Base-by-base conservation (phyloP, 2,797 vertebrate genomes). In the Chloroceryle amazona region DNA sequence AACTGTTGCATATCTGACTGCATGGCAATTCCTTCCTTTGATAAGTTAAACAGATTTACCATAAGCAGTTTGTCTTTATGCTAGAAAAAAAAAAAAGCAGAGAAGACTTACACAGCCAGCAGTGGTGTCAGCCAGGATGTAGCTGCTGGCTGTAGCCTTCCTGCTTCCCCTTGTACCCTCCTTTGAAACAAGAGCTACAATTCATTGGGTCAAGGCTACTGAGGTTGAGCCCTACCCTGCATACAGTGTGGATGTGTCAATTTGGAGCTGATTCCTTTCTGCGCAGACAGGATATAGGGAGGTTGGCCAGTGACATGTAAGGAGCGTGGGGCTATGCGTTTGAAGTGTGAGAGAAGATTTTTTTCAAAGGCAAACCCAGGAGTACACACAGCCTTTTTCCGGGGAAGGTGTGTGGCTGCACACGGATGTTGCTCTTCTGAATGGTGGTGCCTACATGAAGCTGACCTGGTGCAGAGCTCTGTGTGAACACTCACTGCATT, bases 241-340 rank as follows among this genome's bases (percentile, higher is more conserved):
- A 2, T 11, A 7, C 33, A 14, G 9, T 4, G 9, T 29, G 42
- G 23, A 21, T 2, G 4, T 3, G 0, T 18, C 78, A 3, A 11
- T 80, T 58, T 67, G 44, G 62, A 63, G 11, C 22, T 23, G 9
- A 42, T 76, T 71, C 58, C 35, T 67, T 83, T 46, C 55, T 62
- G 60, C 23, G 13, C 9, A 55, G 35, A 26, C 55, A 51, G 47
- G 35, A 76, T 39, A 39, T 29, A 8, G n/a, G 17, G 63, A 52
- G 70, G 37, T 82, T 61, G 26, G 9, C 81, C 65, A 31, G 41
- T 42, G 51, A 28, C 11, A 35, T 29, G 7, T 61, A 42, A 87
- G 42, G 41, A 90, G 23, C 35, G 3, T 33, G 10, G 25, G 23
- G 11, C 22, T 78, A 1, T 18, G 11, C 46, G 8, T 76, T 65